Percentiles rank a stretch among this genome's conserved stretches.
phyloP scores from a whole-genome alignment of 1,140 invertebrate genomes.

The Hyphantria cunea region DNA sequence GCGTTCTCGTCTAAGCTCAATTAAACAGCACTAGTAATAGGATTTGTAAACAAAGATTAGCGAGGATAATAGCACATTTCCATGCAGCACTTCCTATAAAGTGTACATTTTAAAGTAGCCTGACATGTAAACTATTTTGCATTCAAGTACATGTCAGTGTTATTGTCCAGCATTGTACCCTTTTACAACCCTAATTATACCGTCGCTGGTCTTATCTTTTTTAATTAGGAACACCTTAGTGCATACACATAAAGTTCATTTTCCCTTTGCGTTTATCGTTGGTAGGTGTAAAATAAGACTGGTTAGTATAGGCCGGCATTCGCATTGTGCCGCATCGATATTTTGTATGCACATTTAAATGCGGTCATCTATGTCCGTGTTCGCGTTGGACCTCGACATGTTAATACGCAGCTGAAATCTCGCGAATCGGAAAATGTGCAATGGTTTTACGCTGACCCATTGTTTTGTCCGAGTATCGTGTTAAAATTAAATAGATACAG shows the following conservation, averaged over 20 bases:
- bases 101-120: conserved; percentile 59
- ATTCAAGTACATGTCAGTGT: conserved; percentile 68
- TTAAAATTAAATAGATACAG: conserved; percentile 29
- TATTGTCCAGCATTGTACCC: conserved; percentile 69
- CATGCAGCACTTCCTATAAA: conserved; percentile 59
- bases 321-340: conserved; percentile 68
- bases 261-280: conserved; percentile 15
- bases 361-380: conserved; percentile 63
- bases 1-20: background rate
- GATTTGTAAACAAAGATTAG: conserved; percentile 30
- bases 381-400: conserved; percentile 49
- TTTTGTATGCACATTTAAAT: conserved; percentile 78
- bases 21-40: conserved; percentile 1
- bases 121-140: conserved; percentile 72
- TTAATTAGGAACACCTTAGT: conserved; percentile 25
- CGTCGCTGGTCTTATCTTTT: conserved; percentile 13
- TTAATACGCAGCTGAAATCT: conserved; percentile 49
- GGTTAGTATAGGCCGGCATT: conserved; percentile 55
- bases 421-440: conserved; percentile 40
- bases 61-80: conserved; percentile 36
- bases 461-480: conserved; percentile 21
- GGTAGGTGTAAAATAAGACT: conserved; percentile 23
- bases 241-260: conserved; percentile 19
- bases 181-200: conserved; percentile 36
- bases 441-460: conserved; percentile 28